Evolutionary conservation across 2,888 invertebrate species (phyloP).

Genomic region (Rhingia rostrata): DNA sequence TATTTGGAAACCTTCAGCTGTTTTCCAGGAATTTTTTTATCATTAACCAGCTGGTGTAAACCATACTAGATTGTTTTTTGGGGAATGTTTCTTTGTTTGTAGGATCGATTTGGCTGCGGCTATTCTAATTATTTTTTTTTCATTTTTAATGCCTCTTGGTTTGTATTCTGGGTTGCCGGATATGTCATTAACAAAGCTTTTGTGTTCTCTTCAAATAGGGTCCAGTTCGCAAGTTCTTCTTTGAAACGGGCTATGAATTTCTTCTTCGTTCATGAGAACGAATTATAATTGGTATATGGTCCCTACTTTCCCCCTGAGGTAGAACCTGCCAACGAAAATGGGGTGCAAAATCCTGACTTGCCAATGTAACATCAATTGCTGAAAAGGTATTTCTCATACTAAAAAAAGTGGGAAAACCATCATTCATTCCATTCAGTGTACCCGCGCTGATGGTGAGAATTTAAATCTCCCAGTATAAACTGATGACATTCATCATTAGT

Average conservation of each 20-base stretch:
- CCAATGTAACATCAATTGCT: constrained; percentile 21
- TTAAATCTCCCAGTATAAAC: too few relatives aligned
- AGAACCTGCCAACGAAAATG: constrained; percentile 1
- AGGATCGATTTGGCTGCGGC: constrained; percentile 20
- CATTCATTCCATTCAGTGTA: too few relatives aligned
- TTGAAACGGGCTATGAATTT: constrained; percentile 14
- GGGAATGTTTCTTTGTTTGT: too few relatives aligned
- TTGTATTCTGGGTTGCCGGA: background rate
- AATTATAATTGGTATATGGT: too few relatives aligned
- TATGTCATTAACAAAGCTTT: background rate
- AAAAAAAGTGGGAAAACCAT: too few relatives aligned
- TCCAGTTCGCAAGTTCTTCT: constrained; percentile 11
- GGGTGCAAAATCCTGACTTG: constrained; percentile 1
- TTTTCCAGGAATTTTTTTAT: constrained; percentile 1
- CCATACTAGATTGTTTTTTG: constrained; percentile 2
- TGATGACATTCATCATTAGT: constrained; percentile 19
- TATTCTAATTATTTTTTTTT: constrained; percentile 30
- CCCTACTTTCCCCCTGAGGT: constrained; percentile 2
- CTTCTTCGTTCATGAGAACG: too few relatives aligned
- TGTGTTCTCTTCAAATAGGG: background rate
- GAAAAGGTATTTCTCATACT: constrained; percentile 27
- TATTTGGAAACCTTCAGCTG: background rate
- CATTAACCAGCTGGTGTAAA: constrained; percentile 3
- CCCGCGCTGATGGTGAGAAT: too few relatives aligned
- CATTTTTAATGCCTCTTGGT: constrained; percentile 9